phyloP scores from a whole-genome alignment of 2,888 invertebrate species.

The Caenorhabditis sp. region DNA sequence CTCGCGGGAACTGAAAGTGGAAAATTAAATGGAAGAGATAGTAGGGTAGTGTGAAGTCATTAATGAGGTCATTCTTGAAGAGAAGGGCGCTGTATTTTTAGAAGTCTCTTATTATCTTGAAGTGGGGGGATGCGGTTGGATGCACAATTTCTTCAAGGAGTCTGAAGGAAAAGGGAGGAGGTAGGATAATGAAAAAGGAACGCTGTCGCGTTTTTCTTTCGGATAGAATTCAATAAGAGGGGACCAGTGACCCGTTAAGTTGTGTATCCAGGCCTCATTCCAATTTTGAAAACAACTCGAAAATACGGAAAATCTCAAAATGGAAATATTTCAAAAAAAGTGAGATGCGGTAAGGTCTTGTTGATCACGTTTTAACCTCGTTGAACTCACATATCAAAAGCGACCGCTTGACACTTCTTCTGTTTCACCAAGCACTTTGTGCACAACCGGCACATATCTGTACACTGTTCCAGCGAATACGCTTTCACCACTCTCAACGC shows the following conservation, averaged over 20 bases:
- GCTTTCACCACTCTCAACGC: slow-evolving; percentile 71
- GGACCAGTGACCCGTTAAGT: too few relatives aligned
- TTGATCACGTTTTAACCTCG: not conserved
- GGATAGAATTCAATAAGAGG: too few relatives aligned
- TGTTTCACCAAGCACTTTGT: slow-evolving; percentile 68
- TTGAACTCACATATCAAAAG: slow-evolving; percentile 70
- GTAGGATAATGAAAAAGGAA: not conserved
- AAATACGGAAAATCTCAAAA: too few relatives aligned
- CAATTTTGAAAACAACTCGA: too few relatives aligned
- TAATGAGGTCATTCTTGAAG: slow-evolving; percentile 33
- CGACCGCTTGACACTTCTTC: slow-evolving; percentile 72
- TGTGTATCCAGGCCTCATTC: too few relatives aligned
- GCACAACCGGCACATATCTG: slow-evolving; percentile 76
- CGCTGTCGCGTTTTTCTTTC: too few relatives aligned
- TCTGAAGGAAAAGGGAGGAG: not conserved
- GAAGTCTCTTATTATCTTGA: not conserved
- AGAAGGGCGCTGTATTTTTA: not conserved
- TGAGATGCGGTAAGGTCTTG: too few relatives aligned
- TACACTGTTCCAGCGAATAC: slow-evolving; percentile 76
- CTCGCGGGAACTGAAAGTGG: slow-evolving; percentile 66
- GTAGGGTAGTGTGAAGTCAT: slow-evolving; percentile 4
- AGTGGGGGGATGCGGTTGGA: slow-evolving; percentile 15
- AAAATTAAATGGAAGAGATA: not conserved
- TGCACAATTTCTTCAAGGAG: slow-evolving; percentile 4
- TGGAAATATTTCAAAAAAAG: too few relatives aligned